Percentiles rank a stretch among this genome's conserved stretches.
These are phyloP conservation scores for Anaspis maculata DNA, from an alignment of 2,888 invertebrate genomes.

Conservation along the genomic window DNA sequence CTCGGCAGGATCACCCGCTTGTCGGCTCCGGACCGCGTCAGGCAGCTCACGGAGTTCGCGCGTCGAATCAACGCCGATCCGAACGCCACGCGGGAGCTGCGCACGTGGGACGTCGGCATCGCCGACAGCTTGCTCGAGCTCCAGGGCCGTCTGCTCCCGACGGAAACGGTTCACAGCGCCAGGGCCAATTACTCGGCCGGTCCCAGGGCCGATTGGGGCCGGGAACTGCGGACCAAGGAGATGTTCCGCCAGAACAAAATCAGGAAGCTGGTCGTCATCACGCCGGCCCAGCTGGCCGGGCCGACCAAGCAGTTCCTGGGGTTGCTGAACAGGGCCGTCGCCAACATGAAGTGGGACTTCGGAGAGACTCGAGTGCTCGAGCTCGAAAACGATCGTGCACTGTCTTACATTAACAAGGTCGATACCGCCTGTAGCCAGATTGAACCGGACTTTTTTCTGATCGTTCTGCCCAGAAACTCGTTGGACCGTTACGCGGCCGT, in stretches of 20 bases:
- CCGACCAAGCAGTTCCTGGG: slow-evolving; percentile 44
- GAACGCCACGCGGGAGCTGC: slow-evolving; percentile 50
- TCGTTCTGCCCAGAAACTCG: too few species aligned
- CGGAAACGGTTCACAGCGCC: slow-evolving; percentile 52
- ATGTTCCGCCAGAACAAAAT: too few species aligned
- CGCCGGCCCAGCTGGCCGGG: too few species aligned
- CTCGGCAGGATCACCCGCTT: slow-evolving; percentile 69
- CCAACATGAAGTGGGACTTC: slow-evolving; percentile 39
- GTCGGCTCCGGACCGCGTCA: slow-evolving; percentile 56
- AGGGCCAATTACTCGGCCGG: slow-evolving; percentile 37
- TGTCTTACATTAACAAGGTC: slow-evolving; percentile 52
- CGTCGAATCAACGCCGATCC: slow-evolving; percentile 47
- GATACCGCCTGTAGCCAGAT: too few species aligned
- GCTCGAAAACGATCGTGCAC: slow-evolving; percentile 52
- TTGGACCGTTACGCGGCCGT: too few species aligned
- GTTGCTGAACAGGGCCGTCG: slow-evolving; percentile 36
- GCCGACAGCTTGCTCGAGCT: slow-evolving; percentile 54
- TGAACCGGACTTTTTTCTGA: too few species aligned
- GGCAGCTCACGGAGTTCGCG: slow-evolving; percentile 60
- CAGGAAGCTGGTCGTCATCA: too few species aligned
- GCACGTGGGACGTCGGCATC: slow-evolving; percentile 64
- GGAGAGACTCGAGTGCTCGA: slow-evolving; percentile 18
- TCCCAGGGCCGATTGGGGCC: slow-evolving; percentile 68
- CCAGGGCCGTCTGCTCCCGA: slow-evolving; percentile 54
- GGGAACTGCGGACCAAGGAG: slow-evolving; percentile 48